Evolutionary conservation across 2,888 invertebrate species (phyloP), one percentile per base, ranked within the genome.

Genomic region (Bellardia pandia): DNA sequence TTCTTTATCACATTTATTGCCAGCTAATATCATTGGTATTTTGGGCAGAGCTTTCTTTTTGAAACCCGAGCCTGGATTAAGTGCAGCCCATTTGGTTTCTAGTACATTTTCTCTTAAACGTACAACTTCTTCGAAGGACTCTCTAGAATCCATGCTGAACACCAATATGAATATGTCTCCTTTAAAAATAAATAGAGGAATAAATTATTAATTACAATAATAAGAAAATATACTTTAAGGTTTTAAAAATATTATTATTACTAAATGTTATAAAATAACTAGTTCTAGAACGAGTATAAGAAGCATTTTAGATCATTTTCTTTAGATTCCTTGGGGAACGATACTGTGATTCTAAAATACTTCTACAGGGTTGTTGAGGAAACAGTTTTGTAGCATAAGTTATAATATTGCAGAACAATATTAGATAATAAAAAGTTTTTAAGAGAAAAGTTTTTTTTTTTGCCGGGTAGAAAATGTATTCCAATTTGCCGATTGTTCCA

Each of bases 21-120:
- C 98, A 2, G 97, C 97, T 86, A 98, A 95, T 75, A 98, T 96
- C 96, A 98, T 97, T 58, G 97, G 97, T 68, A 97, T 96, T 91
- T 96, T 94, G 37, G 96, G 96, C 79, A 95, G 94, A 91, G 95
- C 95, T 90, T 96, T 95, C 91, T 96, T 95, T 91, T 94, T 91
- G 11, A 95, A 93, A 74, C 95, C 94, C 9, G 94, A 94, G 88
- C 96, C 95, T n/a, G 95, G 95, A 79, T 94, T 94, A 37, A 95
- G 94, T 3, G 96, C 96, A 90, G 96, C 96, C 90, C 96, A 95
- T 93, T 97, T 97, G n/a, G 97, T 96, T 94, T 97, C 97, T 90
- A 97, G 94, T 92, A 97, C 97, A 94, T 97, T 96, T 91, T 97
- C 97, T 66, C 97, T 94, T 85, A 97, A 94, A 71, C 97, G 95